Base-by-base conservation (phyloP, 2,797 vertebrate species). In the Eospalax fontanierii region DNA sequence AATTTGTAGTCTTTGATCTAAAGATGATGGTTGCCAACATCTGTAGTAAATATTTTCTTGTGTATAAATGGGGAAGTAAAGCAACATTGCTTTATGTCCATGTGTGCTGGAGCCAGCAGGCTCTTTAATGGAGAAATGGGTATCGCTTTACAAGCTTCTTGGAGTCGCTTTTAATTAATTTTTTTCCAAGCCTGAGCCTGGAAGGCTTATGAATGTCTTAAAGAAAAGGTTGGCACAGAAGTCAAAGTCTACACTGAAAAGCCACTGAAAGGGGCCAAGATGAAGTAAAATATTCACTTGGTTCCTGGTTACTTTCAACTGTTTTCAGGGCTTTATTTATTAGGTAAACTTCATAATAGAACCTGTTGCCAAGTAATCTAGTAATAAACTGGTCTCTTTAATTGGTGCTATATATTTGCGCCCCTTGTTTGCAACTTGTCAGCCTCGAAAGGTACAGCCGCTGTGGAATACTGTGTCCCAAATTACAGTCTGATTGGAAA, bases 401-500 rank as follows among this genome's bases (percentile, higher is more conserved):
- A 98, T 97, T 97, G 96, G 91, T 87, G 78, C 96, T 96, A 96
- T 96, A 70, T 97, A 96, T 93, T 95, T 93, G 80, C 95, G 85
- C 79, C 92, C 92, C 95, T 91, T 87, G 91, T 97, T 98, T 98
- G 90, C 93, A 95, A 80, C 83, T 94, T 98, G 96, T 93, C 96
- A 96, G 94, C 93, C 94, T 93, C 96, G 87, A 97, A 96, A 98
- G 92, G 78, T 73, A 82, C 94, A 94, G 76, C 95, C 74, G 26
- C 87, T 97, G 94, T 0, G 40, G 97, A 97, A 98, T 97, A 98
- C 94, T 97, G 96, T 98, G 98, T 97, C 96, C 96, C 96, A 98
- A 98, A 98, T 98, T 98, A 97, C 96, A 98, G 96, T 96, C 97
- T 97, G 98, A 98, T 98, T 98, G 97, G 97, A 98, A 97, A 96